A percentile compares a stretch with the other conserved stretches of the same genome.
Evolutionary conservation across 1,140 invertebrate species (phyloP).

Genomic region (Dolichoris vasculosae): DNA sequence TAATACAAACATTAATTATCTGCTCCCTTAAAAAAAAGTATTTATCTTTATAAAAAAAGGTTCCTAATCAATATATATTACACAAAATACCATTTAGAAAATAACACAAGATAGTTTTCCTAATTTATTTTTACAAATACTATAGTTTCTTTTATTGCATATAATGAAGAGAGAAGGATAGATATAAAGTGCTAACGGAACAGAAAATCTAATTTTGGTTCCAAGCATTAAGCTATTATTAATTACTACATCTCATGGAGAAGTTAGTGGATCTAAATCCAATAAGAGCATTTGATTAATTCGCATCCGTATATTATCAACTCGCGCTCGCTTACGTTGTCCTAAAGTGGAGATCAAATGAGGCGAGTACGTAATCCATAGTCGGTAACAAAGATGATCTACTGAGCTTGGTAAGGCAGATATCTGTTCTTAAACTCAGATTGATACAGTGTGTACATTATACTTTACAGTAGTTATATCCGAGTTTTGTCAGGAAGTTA

Average conservation of each 20-base stretch:
- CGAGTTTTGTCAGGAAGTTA: neutral
- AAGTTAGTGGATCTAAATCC: conserved; percentile 28
- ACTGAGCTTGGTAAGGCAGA: neutral
- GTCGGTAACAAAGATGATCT: conserved; percentile 9
- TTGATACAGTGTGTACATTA: neutral
- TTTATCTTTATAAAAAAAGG: too few relatives aligned
- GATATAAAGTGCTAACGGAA: neutral
- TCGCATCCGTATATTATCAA: neutral
- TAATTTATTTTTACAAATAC: too few relatives aligned
- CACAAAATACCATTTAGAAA: too few relatives aligned
- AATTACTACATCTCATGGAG: neutral
- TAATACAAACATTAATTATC: too few relatives aligned
- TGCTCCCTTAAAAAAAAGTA: too few relatives aligned
- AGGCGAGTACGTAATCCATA: neutral
- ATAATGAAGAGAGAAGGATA: too few relatives aligned
- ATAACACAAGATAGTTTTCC: neutral
- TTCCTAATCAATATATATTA: too few relatives aligned
- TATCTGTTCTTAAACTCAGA: neutral
- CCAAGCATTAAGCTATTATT: conserved; percentile 8
- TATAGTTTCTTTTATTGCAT: too few relatives aligned
- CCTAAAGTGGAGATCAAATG: neutral
- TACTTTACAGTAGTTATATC: neutral
- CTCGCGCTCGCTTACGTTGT: neutral
- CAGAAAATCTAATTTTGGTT: conserved; percentile 13
- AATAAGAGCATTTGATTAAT: conserved; percentile 36